Base-by-base conservation (phyloP, 2,797 vertebrate species). In the Leptatherina wallacei region DNA sequence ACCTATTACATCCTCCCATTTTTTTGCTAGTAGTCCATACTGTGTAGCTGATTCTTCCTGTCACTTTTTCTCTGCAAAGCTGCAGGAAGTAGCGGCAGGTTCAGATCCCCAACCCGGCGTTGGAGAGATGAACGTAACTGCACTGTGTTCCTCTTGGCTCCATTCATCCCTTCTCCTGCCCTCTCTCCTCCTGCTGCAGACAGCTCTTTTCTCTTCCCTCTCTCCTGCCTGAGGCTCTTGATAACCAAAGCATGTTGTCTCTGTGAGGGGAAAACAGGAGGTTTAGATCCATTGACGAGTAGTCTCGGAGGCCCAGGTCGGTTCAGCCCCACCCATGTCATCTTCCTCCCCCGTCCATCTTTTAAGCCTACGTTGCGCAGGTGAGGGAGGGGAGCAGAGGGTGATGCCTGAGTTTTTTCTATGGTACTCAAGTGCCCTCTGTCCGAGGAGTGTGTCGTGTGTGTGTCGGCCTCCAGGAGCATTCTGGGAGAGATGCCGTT, bases 51-150 rank as follows among this genome's bases (percentile, higher is more conserved):
- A 69, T 76, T 1, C 85, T 95, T 95, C 83, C 93, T 90, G 2
- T 93, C 92, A 1, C 69, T 11, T 44, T 91, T 95, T 32, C 76
- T 92, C 71, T 95, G 95, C 71, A 93, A 84, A 0, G 92, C 84
- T 4, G 92, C 85, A 38, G 93, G 90, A 65, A 96, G 93, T 75
- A 93, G 81, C 0, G 95, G 95, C 75, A 97, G 91, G 73, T 93
- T 96, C 73, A 96, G 70, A 42, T 95, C 90, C 0, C 83, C 87
- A 71, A 81, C 83, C 65, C 92, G 90, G 14, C 89, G 84, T 66
- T 93, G 92, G 0, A 87, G 83, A 35, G 88, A 80, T 2, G 92
- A 87, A 35, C 90, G 93, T 69, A 95, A 64, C 70, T 95, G 94
- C 66, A 93, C 81, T 1, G 92, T 89, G 78, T 95, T 96, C 88